Percentiles rank a stretch among this genome's conserved stretches.
These are phyloP conservation scores for Mus caroli DNA, from an alignment of 2,797 vertebrate genomes.

Conservation along the genomic window DNA sequence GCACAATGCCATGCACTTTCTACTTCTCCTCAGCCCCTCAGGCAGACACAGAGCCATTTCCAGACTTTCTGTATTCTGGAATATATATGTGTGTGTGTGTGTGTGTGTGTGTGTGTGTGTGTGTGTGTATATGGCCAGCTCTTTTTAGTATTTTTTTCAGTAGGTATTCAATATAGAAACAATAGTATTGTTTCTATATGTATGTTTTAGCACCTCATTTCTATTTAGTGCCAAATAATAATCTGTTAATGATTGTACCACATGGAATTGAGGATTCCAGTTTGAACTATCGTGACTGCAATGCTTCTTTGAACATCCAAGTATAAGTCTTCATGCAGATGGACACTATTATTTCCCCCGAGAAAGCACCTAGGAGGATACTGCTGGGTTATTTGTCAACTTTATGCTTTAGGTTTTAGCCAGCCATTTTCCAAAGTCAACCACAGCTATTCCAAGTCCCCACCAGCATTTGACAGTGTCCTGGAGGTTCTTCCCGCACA, in stretches of 20 bases:
- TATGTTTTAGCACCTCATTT: background rate
- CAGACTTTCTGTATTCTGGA: background rate
- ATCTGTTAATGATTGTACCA: background rate
- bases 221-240: background rate
- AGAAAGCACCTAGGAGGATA: background rate
- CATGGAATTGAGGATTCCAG: background rate
- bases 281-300: background rate
- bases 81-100: no score
- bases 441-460: background rate
- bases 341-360: background rate
- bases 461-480: background rate
- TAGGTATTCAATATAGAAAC: background rate
- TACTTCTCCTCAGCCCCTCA: background rate
- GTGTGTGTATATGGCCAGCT: background rate
- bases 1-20: no score
- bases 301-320: background rate
- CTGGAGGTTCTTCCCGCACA: background rate
- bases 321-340: background rate
- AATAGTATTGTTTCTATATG: background rate
- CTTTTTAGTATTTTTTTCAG: conserved; percentile 10
- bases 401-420: conserved; percentile 9
- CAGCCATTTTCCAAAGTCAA: background rate
- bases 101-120: no score
- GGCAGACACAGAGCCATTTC: background rate
- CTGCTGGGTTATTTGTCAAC: background rate